Evolutionary conservation across 2,888 invertebrate species (phyloP), one percentile per base, ranked within the genome.

Genomic region (Rotaria socialis): DNA sequence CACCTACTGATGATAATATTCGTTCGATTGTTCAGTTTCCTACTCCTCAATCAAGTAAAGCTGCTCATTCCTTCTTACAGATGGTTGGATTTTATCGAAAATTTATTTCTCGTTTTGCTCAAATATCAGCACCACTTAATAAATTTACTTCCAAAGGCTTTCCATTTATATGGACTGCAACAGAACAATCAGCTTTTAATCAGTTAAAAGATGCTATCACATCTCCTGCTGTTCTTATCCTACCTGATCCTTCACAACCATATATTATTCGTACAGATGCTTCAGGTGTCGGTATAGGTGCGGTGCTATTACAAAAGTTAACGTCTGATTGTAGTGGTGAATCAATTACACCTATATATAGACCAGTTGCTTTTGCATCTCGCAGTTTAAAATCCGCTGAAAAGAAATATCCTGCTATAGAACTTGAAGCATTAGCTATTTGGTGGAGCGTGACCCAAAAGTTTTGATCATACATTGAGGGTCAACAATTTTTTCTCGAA

Each of bases 401-500:
- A 50, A 47, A 52, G n/a, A 47, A 50, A 24, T 84, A 84, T 24
- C 27, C 50, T 16, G 52, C 84, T n/a, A 52, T 84, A 19, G 84
- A 84, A 43, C 41, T 52, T n/a, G 84, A 84, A 84, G 47, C 47
- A 84, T n/a, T 85, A 22, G 85, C 85, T 58, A 85, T 58, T 41
- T 50, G 41, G 43, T 85, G 41, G 41, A 27, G 50, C 19, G 56
- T 85, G 3, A 74, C 74, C 22, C 35, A 56, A 27, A 85, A 85
- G 11, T 85, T 85, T 55, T 35, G 27, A 11, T 14, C 24, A 19
- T 85, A 85, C 58, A 41, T 85, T 22, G 85, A 47, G 41, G 58
- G 58, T 22, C 43, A 58, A 58, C 27, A 85, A 35, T 85, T 85
- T 24, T n/a, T 58, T 27, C 27, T 85, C 2, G 43, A 58, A 43